phyloP scores from a whole-genome alignment of 2,797 vertebrate species.

The Eurystomus glaucurus region DNA sequence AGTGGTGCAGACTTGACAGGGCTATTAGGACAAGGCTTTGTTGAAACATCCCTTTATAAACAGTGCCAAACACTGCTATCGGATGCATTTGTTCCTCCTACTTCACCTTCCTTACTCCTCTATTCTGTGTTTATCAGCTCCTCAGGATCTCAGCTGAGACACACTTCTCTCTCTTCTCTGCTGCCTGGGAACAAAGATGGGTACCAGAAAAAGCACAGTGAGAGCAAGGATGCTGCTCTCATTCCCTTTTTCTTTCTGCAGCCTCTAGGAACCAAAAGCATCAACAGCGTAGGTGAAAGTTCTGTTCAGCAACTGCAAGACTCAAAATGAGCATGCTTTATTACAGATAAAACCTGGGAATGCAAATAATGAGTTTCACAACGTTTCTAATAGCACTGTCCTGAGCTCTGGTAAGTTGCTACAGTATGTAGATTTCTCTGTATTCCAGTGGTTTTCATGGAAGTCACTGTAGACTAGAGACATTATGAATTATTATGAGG shows the following conservation, averaged over 20 bases:
- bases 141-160: neutral
- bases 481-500: no score
- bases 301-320: neutral
- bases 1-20: neutral
- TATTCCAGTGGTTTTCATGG: neutral
- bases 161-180: neutral
- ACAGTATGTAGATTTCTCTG: neutral
- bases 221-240: neutral
- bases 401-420: neutral
- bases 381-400: neutral
- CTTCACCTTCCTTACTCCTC: neutral
- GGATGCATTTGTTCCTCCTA: neutral
- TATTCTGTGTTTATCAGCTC: neutral
- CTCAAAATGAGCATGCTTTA: neutral
- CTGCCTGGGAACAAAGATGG: neutral
- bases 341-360: neutral
- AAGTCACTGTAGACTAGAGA: no score
- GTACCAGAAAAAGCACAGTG: neutral
- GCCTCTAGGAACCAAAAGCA: neutral
- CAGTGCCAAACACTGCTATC: neutral
- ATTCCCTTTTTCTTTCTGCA: neutral
- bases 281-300: neutral
- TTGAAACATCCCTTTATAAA: neutral
- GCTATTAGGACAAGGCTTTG: neutral
- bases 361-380: neutral